Base-by-base conservation (phyloP, 2,113 vertebrate genomes). In the Formicarius rufipectus region DNA sequence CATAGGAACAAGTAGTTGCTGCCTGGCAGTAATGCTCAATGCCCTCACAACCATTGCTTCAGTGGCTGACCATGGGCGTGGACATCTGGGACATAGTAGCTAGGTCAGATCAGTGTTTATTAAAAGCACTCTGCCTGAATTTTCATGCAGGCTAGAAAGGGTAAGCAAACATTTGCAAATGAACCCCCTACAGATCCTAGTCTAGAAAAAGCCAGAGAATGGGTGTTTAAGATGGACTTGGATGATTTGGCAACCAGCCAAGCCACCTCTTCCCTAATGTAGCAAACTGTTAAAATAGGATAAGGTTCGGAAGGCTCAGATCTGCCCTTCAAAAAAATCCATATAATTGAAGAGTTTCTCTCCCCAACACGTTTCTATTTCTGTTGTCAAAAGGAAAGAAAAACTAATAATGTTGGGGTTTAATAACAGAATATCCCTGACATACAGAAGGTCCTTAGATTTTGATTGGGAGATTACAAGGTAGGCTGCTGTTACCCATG, bases 311-410 rank as follows among this genome's bases (percentile, higher is more conserved):
- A 92, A 90, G 72, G 40, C 75, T 96, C 86, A 93, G 77, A 93
- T 90, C 47, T 95, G 80, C 77, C 90, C 84, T 91, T 95, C 60
- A 92, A 84, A 96, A 94, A 94, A 95, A 90, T 81, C 52, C 84
- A 71, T 72, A 59, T 93, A 97, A 97, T 95, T 94, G 94, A 95
- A 90, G 96, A 95, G 50, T 91, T 95, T 91, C 73, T 95, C 84
- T 71, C 67, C 39, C 91, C 78, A 86, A 55, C 92, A 93, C 1
- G 5, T 90, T 87, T 78, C 78, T 84, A 93, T 82, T 91, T 96
- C 87, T 90, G 56, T 90, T 90, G 94, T 97, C 81, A 84, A 90
- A 96, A 91, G 84, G 72, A 90, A 93, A 89, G 84, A 87, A 94
- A 93, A 97, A 94, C 83, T 92, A 96, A 94, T 95, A 93, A 80